phyloP scores from a whole-genome alignment of 2,888 invertebrate species.

The Apamea crenata region DNA sequence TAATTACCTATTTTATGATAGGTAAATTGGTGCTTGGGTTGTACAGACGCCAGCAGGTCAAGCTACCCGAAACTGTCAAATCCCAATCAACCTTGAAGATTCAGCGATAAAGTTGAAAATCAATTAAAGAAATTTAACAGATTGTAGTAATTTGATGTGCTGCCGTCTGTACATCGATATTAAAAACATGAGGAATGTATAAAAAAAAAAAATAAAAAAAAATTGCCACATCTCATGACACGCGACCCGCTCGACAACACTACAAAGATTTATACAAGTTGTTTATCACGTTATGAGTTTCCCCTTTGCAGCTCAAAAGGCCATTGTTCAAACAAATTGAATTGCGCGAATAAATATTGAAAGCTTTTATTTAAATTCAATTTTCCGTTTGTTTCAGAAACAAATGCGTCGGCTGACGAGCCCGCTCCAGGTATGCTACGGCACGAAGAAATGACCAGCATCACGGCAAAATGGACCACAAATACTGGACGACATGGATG shows the following conservation, averaged over 20 bases:
- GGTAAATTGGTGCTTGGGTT: background rate
- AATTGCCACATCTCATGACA: slow-evolving; percentile 6
- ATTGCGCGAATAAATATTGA: slow-evolving; percentile 43
- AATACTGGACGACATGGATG: slow-evolving; percentile 88
- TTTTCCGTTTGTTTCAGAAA: slow-evolving; percentile 81
- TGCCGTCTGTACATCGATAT: background rate
- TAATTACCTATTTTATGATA: no score
- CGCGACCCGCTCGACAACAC: background rate
- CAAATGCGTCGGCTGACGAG: slow-evolving; percentile 81
- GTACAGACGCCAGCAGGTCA: no score
- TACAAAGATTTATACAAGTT: slow-evolving; percentile 51
- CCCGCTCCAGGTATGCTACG: slow-evolving; percentile 85
- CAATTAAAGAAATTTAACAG: no score
- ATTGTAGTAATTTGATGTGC: no score
- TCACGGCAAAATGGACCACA: slow-evolving; percentile 88
- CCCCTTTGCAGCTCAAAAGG: slow-evolving; percentile 47
- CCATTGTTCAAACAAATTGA: slow-evolving; percentile 50
- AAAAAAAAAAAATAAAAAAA: no score
- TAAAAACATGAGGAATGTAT: no score
- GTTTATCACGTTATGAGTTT: slow-evolving; percentile 66
- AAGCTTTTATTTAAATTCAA: slow-evolving; percentile 53
- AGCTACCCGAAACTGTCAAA: no score
- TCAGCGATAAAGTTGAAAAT: no score
- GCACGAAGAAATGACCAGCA: slow-evolving; percentile 86
- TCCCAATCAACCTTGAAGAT: no score